phyloP scores from a whole-genome alignment of 2,888 invertebrate species.

The Rhingia rostrata region DNA sequence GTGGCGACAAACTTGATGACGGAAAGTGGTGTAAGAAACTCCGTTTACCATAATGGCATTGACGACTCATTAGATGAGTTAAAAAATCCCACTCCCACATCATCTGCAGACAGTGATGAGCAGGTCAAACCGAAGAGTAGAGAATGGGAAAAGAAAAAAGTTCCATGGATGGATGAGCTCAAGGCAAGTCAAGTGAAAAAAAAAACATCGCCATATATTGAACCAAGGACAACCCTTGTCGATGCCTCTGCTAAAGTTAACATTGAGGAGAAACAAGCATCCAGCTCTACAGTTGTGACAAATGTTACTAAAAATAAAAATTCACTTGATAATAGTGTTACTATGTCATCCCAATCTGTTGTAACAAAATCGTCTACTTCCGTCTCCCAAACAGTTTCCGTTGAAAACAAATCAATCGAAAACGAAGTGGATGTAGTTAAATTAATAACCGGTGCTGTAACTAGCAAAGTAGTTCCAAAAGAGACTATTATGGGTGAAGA shows the following conservation, averaged over 20 bases:
- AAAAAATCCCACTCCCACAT: slow-evolving; percentile 75
- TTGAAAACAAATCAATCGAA: slow-evolving; percentile 57
- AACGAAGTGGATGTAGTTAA: slow-evolving; percentile 61
- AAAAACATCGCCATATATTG: slow-evolving; percentile 81
- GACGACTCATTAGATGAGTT: slow-evolving; percentile 68
- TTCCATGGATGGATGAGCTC: slow-evolving; percentile 92
- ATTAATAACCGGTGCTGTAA: slow-evolving; percentile 45
- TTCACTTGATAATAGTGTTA: slow-evolving; percentile 38
- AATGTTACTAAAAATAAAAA: slow-evolving; percentile 69
- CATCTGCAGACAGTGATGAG: slow-evolving; percentile 65
- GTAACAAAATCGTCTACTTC: slow-evolving; percentile 70
- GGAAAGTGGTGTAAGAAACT: slow-evolving; percentile 80
- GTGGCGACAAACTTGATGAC: slow-evolving; percentile 82
- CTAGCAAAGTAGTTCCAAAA: slow-evolving; percentile 50
- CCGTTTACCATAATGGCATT: slow-evolving; percentile 80
- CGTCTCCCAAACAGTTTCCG: slow-evolving; percentile 76
- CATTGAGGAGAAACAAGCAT: slow-evolving; percentile 32
- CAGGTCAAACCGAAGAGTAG: slow-evolving; percentile 86
- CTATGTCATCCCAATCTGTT: slow-evolving; percentile 1
- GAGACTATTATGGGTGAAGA: slow-evolving; percentile 32
- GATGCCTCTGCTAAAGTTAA: slow-evolving; percentile 18
- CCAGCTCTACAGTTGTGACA: slow-evolving; percentile 8
- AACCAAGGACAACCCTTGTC: slow-evolving; percentile 76
- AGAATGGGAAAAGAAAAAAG: slow-evolving; percentile 89
- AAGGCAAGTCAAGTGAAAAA: slow-evolving; percentile 87